A percentile compares a stretch with the other conserved stretches of the same genome.
Evolutionary conservation across 1,140 invertebrate genomes (phyloP).

Genomic region (Conus ventricosus): DNA sequence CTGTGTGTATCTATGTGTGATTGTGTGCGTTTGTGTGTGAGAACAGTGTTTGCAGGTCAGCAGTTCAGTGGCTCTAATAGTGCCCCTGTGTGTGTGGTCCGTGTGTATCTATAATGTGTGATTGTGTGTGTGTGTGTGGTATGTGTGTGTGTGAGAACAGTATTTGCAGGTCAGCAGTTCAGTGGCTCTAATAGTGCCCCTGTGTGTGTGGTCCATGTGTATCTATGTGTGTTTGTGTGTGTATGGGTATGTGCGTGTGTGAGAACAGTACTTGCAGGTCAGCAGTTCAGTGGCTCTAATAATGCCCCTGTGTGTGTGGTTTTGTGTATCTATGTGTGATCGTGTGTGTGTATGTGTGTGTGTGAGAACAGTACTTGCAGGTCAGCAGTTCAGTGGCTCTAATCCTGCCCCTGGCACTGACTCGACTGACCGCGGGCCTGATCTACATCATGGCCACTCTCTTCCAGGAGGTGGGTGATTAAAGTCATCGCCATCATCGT

Average conservation of each 20-base stretch:
- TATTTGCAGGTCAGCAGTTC: too few relatives aligned
- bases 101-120: too few relatives aligned
- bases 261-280: too few relatives aligned
- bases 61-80: constrained; percentile 28
- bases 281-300: too few relatives aligned
- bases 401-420: constrained; percentile 40
- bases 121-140: too few relatives aligned
- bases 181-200: too few relatives aligned
- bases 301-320: not conserved
- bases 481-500: not conserved
- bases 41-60: constrained; percentile 33
- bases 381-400: constrained; percentile 19
- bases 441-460: constrained; percentile 41
- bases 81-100: too few relatives aligned
- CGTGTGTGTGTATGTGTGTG: not conserved
- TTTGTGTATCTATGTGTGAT: not conserved
- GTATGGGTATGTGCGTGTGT: not conserved
- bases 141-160: too few relatives aligned
- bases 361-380: constrained; percentile 34
- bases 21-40: not conserved
- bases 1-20: too few relatives aligned
- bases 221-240: not conserved
- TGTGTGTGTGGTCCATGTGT: too few relatives aligned
- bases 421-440: constrained; percentile 48
- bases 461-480: constrained; percentile 43